Conservation (phyloP, 1,140 invertebrate species). For the Neuroterus valhalla region DNA sequence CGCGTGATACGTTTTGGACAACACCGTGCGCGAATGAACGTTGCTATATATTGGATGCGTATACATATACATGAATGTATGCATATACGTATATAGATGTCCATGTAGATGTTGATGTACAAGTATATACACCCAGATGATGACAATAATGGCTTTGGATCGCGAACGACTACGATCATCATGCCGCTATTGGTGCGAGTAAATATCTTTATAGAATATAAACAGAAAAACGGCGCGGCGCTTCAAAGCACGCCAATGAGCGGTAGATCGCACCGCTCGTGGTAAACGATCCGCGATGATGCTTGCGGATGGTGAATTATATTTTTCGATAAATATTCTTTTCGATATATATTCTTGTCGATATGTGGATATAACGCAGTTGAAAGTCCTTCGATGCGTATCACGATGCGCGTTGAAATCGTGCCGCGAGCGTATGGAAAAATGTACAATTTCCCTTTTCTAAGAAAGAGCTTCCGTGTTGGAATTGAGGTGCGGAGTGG, state of each 20-base stretch:
- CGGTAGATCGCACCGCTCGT: not conserved
- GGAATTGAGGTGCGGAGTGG: conserved; percentile 18
- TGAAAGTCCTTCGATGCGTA: conserved; percentile 8
- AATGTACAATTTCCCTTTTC: conserved; percentile 31
- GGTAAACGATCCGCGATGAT: conserved; percentile 12
- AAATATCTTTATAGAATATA: conserved; percentile 17
- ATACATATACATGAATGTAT: conserved; percentile 7
- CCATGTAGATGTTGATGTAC: too few relatives aligned
- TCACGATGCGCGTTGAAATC: conserved; percentile 8
- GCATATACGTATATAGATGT: not conserved
- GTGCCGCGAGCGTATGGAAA: conserved; percentile 21
- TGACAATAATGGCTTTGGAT: too few relatives aligned
- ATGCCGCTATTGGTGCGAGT: not conserved
- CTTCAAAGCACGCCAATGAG: not conserved
- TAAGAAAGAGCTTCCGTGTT: conserved; percentile 25
- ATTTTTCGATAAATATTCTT: conserved; percentile 26
- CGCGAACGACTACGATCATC: too few relatives aligned
- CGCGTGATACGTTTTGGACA: conserved; percentile 23
- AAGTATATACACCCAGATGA: too few relatives aligned
- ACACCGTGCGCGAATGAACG: conserved; percentile 4
- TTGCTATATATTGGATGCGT: conserved; percentile 2
- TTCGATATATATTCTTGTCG: not conserved
- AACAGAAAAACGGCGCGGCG: conserved; percentile 9
- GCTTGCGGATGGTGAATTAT: not conserved
- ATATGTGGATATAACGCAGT: conserved; percentile 7